A percentile compares a stretch with the other conserved stretches of the same genome.
Evolutionary conservation across 2,113 vertebrate species (phyloP).

Genomic region (Myotis brandtii): DNA sequence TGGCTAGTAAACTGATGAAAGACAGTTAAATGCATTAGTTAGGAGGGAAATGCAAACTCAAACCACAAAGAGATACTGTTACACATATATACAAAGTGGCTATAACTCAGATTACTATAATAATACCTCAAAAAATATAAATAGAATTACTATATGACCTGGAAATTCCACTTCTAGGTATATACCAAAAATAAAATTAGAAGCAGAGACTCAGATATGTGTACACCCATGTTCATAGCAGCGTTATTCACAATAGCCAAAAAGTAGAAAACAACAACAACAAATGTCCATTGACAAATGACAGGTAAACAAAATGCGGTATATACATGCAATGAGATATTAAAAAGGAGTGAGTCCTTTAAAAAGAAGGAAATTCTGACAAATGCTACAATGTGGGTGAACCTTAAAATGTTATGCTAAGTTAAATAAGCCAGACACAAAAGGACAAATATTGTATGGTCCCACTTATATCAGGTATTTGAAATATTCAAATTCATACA

Average conservation of each 20-base stretch:
- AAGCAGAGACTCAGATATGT: too few relatives aligned
- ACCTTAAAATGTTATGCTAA: neutral
- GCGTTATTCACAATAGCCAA: too few relatives aligned
- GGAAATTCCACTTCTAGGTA: too few relatives aligned
- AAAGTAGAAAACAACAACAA: too few relatives aligned
- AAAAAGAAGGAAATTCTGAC: neutral
- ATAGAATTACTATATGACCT: too few relatives aligned
- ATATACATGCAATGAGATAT: neutral
- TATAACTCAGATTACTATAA: neutral
- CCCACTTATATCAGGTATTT: neutral
- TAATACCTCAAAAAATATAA: neutral
- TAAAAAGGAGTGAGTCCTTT: neutral
- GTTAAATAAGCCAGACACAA: neutral
- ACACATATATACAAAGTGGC: neutral
- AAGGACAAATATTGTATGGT: neutral
- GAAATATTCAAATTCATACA: neutral
- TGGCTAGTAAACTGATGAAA: neutral
- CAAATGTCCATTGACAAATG: too few relatives aligned
- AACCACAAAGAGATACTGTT: neutral
- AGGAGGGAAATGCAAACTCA: neutral
- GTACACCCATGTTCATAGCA: too few relatives aligned
- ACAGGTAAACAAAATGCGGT: too few relatives aligned
- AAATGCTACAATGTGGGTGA: neutral
- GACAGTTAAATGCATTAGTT: neutral
- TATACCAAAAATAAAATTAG: too few relatives aligned